phyloP scores from a whole-genome alignment of 2,113 vertebrate genomes.

The Trogon surrucura region DNA sequence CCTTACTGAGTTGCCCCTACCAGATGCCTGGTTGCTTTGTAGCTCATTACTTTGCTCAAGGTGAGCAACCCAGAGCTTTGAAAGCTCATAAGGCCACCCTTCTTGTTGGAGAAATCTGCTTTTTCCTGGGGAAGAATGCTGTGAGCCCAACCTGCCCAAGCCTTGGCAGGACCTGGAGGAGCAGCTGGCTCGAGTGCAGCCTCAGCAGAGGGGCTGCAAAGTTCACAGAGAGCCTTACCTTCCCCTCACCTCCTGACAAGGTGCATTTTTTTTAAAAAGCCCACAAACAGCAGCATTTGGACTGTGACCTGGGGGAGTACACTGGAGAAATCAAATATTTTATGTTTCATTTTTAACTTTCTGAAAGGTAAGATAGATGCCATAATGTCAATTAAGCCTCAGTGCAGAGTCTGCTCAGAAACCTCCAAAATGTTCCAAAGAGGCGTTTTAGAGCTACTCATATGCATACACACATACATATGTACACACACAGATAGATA shows the following conservation, averaged over 20 bases:
- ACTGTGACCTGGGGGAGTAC: accelerated
- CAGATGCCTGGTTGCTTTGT: neutral
- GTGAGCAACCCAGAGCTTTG: neutral
- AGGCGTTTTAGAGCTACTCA: neutral
- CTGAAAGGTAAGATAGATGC: neutral
- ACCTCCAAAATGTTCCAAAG: neutral
- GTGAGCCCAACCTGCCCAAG: accelerated
- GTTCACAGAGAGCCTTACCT: neutral
- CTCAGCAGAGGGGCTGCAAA: neutral
- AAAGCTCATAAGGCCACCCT: neutral
- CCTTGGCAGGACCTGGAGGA: neutral
- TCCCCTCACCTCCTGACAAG: neutral
- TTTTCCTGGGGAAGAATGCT: neutral
- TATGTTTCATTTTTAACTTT: neutral
- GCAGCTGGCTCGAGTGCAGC: neutral
- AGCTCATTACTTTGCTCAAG: neutral
- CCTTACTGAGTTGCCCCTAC: neutral
- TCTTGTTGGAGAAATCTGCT: neutral
- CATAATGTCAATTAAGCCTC: neutral
- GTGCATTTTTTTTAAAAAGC: neutral
- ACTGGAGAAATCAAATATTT: neutral
- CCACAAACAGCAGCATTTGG: accelerated
- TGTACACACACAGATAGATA: too few species aligned
- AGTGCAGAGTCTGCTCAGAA: neutral
- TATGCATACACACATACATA: too few species aligned